Base-by-base conservation (phyloP, 2,113 vertebrate genomes). In the Nanorana parkeri region DNA sequence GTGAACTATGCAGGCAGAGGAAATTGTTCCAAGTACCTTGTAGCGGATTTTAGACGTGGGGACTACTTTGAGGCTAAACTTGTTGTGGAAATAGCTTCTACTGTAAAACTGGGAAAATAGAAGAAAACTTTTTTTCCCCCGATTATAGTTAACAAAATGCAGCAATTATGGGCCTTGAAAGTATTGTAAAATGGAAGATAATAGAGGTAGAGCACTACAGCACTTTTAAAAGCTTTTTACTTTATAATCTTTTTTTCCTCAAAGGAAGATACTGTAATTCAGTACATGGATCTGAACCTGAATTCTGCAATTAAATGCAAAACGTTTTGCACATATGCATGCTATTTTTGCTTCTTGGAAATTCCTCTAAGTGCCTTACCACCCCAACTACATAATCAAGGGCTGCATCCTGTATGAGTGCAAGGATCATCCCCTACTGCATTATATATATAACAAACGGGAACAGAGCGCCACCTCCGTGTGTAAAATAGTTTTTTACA, bases 81-180 rank as follows among this genome's bases (percentile, higher is more conserved):
- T 29, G 7, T n/a, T 61, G 78, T 69, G 26, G 29, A 80, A 80
- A 47, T 61, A 51, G 55, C 78, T 69, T 23, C 55, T 28, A 20
- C 20, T 47, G 41, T 56, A 56, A 78, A n/a, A 68, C 51, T 58
- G 23, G 56, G 78, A 60, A 68, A 60, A 80, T 69, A 51, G 21
- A 26, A 28, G n/a, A 60, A 68, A 68, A 80, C 17, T 28, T 55
- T 21, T 67, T 65, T 58, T 68, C 8, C 32, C 32, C 29, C 6
- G 26, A 23, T 47, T 80, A 60, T 61, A 61, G 78, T 71, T 21
- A 68, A 69, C 47, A 66, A 68, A 58, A 78, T 78, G 63, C 51
- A 71, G 32, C 67, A 80, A 80, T 80, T 80, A 75, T n/a, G 47
- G 55, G 67, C 55, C 32, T 69, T 68, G 47, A 58, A 80, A 41